A percentile compares a stretch with the other conserved stretches of the same genome.
Conservation (phyloP, 2,113 vertebrate genomes). For the Carollia perspicillata region DNA sequence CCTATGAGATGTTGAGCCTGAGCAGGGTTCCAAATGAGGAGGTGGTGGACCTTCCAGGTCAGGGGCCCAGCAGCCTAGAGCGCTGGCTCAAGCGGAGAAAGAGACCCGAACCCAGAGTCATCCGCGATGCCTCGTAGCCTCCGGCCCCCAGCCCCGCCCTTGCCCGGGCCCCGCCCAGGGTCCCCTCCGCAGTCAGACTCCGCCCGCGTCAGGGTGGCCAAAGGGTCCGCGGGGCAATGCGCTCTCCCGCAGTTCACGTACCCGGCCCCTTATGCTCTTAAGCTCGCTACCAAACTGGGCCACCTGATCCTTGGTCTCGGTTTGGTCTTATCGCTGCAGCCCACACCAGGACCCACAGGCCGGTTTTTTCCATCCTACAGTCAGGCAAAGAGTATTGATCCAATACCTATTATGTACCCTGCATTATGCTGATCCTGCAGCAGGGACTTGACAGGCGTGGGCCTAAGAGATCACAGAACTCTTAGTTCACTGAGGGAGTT, state of each 20-base stretch:
- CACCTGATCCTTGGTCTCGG: background rate
- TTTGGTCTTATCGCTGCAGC: background rate
- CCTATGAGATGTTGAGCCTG: conserved; percentile 43
- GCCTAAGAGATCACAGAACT: conserved; percentile 8
- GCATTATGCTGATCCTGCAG: conserved; percentile 20
- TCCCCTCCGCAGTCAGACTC: background rate
- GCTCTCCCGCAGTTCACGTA: background rate
- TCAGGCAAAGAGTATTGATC: conserved; percentile 8
- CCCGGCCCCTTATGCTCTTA: background rate
- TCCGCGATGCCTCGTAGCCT: conserved; percentile 8
- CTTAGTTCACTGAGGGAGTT: background rate
- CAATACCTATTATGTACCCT: background rate
- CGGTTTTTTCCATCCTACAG: background rate
- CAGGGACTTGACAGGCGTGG: conserved; percentile 4
- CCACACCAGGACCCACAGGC: background rate
- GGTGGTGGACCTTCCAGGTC: background rate
- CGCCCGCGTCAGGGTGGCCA: background rate
- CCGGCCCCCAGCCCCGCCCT: background rate
- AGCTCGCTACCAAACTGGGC: background rate
- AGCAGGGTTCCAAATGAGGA: background rate
- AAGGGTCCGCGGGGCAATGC: background rate
- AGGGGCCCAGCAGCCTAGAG: background rate
- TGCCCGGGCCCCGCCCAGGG: background rate
- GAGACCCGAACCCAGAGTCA: background rate
- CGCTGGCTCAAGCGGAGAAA: background rate